Conservation (phyloP, 2,113 vertebrate genomes). For the Phasianus colchicus region DNA sequence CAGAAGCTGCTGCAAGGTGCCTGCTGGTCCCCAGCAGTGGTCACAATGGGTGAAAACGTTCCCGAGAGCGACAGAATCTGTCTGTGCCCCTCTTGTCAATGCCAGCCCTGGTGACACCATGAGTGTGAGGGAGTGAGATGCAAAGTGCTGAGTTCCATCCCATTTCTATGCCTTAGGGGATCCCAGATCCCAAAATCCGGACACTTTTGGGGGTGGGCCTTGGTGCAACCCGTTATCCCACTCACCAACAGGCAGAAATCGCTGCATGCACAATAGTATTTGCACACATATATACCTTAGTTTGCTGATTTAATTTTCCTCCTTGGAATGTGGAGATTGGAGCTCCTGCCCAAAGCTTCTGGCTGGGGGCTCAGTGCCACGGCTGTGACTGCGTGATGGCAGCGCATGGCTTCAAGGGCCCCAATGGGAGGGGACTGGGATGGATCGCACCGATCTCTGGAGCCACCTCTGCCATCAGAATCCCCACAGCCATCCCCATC, state of each 20-base stretch:
- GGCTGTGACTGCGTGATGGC: not conserved
- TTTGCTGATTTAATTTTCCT: not conserved
- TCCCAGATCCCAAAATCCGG: not conserved
- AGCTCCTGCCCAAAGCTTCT: not conserved
- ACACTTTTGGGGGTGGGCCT: not conserved
- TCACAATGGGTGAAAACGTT: not conserved
- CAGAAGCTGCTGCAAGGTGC: not conserved
- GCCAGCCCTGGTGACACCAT: not conserved
- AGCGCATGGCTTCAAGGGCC: not conserved
- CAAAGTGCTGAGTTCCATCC: not conserved
- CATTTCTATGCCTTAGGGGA: not conserved
- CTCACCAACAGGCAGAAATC: not conserved
- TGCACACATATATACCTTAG: accelerated
- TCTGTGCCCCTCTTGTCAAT: not conserved
- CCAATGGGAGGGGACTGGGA: not conserved
- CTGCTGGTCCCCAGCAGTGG: not conserved
- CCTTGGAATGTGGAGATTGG: not conserved
- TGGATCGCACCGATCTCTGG: accelerated
- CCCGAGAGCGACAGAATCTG: not conserved
- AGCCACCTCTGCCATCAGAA: not conserved
- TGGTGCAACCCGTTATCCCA: not conserved
- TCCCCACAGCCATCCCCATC: not conserved
- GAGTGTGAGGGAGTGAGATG: not conserved
- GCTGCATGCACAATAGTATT: not conserved
- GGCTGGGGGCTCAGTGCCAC: not conserved